These are phyloP conservation scores for Gymnoscopelus microlampas DNA, from an alignment of 2,797 vertebrate genomes.

Conservation along the genomic window DNA sequence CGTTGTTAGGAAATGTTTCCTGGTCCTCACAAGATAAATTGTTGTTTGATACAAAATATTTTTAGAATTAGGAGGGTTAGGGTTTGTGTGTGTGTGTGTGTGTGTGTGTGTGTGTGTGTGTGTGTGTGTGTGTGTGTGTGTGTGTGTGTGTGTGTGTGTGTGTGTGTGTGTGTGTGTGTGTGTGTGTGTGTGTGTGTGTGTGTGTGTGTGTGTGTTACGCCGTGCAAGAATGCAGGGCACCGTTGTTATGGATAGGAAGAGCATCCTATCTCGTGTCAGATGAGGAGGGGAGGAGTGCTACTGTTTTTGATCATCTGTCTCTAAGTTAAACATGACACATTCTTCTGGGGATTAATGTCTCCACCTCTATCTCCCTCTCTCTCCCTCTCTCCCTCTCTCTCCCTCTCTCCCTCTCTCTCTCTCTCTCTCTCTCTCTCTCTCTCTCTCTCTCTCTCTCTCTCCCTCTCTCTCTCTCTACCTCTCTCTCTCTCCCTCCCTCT, in stretches of 20 bases:
- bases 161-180: background rate
- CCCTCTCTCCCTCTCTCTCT: conserved; percentile 1
- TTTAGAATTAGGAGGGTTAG: too few relatives aligned
- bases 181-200: too few relatives aligned
- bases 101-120: conserved; percentile 2
- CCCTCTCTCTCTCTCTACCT: background rate
- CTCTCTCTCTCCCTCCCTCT: conserved; percentile 37
- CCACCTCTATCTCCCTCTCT: background rate
- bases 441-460: background rate
- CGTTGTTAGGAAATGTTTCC: too few relatives aligned
- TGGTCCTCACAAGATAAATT: too few relatives aligned
- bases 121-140: conserved; percentile 12
- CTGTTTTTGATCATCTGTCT: conserved; percentile 78
- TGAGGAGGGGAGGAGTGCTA: conserved; percentile 47
- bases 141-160: conserved; percentile 8
- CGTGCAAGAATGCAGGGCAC: conserved; percentile 57
- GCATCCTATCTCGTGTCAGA: conserved; percentile 50
- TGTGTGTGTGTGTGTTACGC: conserved; percentile 16
- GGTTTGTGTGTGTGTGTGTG: conserved; percentile 15
- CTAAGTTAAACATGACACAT: conserved; percentile 75
- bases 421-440: conserved; percentile 38
- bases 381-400: background rate
- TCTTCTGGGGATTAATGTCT: conserved; percentile 72
- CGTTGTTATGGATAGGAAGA: conserved; percentile 63
- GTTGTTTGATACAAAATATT: too few relatives aligned